Conservation (phyloP, 2,888 invertebrate genomes). For the Trichopria drosophilae region DNA sequence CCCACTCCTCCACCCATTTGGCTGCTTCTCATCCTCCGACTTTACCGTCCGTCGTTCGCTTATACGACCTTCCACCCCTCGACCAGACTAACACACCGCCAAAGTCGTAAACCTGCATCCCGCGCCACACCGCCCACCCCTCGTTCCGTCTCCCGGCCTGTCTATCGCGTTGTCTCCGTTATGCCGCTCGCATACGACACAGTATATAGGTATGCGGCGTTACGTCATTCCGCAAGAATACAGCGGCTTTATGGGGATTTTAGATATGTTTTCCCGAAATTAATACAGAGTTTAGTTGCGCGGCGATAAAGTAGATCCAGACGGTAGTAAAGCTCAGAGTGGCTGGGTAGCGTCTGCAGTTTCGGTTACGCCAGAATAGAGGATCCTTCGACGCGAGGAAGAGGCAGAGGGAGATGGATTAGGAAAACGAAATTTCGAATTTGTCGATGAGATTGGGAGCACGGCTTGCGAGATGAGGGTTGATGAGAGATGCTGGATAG, state of each 20-base stretch:
- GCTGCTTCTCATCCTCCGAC: conserved; percentile 19
- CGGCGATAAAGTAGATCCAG: conserved; percentile 52
- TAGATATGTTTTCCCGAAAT: conserved; percentile 53
- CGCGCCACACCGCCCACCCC: conserved; percentile 41
- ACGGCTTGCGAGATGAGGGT: too few relatives aligned
- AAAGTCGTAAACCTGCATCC: conserved; percentile 49
- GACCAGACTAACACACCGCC: conserved; percentile 48
- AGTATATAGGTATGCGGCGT: too few relatives aligned
- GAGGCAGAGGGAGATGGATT: too few relatives aligned
- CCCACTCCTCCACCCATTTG: conserved; percentile 36
- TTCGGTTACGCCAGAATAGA: too few relatives aligned
- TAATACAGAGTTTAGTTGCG: conserved; percentile 54
- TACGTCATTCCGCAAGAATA: too few relatives aligned
- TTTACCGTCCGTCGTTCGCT: too few relatives aligned
- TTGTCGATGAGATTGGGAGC: too few relatives aligned
- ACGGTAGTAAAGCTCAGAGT: conserved; percentile 51
- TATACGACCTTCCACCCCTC: conserved; percentile 53
- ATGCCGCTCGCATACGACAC: too few relatives aligned
- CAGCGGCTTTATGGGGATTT: conserved; percentile 44
- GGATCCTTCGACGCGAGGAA: too few relatives aligned
- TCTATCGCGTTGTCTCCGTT: conserved; percentile 1
- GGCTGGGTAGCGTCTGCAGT: conserved; percentile 47
- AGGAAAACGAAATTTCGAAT: too few relatives aligned
- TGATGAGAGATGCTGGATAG: too few relatives aligned
- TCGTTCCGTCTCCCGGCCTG: conserved; percentile 5